Conservation (phyloP, 2,888 invertebrate species). For the Prostheceraeus crozeri region DNA sequence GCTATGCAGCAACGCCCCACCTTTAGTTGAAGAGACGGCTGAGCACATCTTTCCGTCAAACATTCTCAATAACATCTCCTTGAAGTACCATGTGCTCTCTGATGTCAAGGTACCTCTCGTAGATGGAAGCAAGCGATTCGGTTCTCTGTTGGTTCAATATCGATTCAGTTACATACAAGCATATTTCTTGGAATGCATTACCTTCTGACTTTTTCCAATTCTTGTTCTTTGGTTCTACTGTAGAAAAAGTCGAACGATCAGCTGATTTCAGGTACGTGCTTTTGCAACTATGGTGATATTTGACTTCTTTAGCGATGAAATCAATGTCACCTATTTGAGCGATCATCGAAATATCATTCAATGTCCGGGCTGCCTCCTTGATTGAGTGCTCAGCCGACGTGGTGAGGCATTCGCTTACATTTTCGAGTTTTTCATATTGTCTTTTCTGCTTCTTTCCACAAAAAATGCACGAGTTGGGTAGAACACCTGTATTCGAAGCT, state of each 20-base stretch:
- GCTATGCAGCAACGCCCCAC: neutral
- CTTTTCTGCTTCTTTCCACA: slow-evolving; percentile 8
- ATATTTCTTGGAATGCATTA: slow-evolving; percentile 3
- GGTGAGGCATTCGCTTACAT: neutral
- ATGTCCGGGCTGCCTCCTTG: neutral
- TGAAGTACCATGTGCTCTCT: neutral
- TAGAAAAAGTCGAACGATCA: neutral
- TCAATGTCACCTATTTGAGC: slow-evolving; percentile 15
- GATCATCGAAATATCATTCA: neutral
- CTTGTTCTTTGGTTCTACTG: no score
- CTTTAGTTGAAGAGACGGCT: neutral
- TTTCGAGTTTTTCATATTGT: slow-evolving; percentile 2
- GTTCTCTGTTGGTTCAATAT: neutral
- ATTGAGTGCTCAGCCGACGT: slow-evolving; percentile 11
- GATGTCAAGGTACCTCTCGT: slow-evolving; percentile 4
- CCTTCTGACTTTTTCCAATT: neutral
- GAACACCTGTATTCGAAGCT: slow-evolving; percentile 5
- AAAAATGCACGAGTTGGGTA: slow-evolving; percentile 17
- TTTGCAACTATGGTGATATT: neutral
- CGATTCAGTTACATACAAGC: neutral
- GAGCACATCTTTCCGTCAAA: slow-evolving; percentile 9
- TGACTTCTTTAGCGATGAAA: neutral
- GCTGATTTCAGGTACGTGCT: slow-evolving; percentile 8
- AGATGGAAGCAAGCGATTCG: slow-evolving; percentile 1
- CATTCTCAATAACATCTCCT: neutral